phyloP scores from a whole-genome alignment of 64 coral and sea anemone species.

The Astreopora myriophthalma region DNA sequence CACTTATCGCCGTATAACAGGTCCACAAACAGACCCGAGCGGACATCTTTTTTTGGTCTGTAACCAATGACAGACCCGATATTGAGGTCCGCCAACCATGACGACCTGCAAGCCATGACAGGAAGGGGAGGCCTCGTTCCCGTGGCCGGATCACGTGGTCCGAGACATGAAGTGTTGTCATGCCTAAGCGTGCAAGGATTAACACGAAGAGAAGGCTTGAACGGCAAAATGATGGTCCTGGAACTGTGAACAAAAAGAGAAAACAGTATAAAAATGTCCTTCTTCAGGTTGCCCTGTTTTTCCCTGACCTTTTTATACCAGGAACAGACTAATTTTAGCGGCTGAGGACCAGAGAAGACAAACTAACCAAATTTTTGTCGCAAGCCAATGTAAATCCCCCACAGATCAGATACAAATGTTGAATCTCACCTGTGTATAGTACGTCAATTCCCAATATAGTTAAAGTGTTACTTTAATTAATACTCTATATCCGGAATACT shows the following conservation, averaged over 20 bases:
- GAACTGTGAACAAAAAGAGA: neutral
- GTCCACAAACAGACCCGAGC: conserved; percentile 70
- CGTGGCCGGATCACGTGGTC: neutral
- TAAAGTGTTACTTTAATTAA: no score
- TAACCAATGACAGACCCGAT: conserved; percentile 85
- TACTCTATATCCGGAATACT: no score
- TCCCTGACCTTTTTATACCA: no score
- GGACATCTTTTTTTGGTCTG: conserved; percentile 50
- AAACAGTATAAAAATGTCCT: neutral
- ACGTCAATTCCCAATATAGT: no score
- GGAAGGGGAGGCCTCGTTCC: conserved; percentile 14
- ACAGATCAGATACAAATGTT: no score
- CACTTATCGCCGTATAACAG: conserved; percentile 66
- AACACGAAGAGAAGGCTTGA: conserved; percentile 8
- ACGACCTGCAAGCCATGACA: conserved; percentile 73
- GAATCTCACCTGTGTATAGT: no score
- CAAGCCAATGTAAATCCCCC: no score
- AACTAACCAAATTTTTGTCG: no score
- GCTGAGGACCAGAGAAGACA: no score
- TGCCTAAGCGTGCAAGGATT: conserved; percentile 82
- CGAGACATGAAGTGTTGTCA: conserved; percentile 70
- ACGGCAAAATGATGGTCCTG: neutral
- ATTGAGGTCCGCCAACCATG: conserved; percentile 13
- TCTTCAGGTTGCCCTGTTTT: no score
- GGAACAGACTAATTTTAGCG: no score